Percentiles rank a stretch among this genome's conserved stretches.
Evolutionary conservation across 2,797 vertebrate species (phyloP).

Genomic region (Harpagifer antarcticus): DNA sequence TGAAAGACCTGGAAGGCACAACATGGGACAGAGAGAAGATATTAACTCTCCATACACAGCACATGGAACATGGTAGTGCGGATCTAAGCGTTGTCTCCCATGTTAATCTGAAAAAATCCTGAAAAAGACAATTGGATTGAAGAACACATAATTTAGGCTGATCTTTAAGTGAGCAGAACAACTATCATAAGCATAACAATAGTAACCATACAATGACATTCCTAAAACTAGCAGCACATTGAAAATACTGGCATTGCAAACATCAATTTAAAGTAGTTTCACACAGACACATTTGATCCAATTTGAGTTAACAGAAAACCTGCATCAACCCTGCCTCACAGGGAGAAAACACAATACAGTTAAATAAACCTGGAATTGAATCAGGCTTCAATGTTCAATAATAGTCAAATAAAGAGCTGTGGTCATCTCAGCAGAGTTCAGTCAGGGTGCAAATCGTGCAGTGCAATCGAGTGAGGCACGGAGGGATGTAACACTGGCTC

Average conservation of each 20-base stretch:
- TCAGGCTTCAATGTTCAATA: neutral
- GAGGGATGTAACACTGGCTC: neutral
- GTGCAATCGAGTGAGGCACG: neutral
- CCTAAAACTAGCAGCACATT: neutral
- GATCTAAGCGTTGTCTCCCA: neutral
- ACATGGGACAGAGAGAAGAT: conserved; percentile 2
- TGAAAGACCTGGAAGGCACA: conserved; percentile 58
- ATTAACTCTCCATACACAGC: conserved; percentile 7
- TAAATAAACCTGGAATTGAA: conserved; percentile 12
- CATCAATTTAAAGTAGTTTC: neutral
- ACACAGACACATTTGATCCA: neutral
- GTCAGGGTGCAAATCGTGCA: neutral
- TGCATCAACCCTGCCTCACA: neutral
- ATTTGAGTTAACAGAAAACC: neutral
- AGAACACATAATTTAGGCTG: neutral
- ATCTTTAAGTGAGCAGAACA: neutral
- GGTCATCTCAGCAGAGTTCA: conserved; percentile 10
- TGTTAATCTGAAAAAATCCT: neutral
- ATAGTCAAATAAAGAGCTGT: neutral
- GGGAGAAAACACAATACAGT: neutral
- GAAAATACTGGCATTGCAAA: neutral
- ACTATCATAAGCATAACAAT: conserved; percentile 9
- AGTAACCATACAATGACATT: neutral
- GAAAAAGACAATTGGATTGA: neutral
- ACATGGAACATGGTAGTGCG: neutral